Evolutionary conservation across 2,888 invertebrate species (phyloP), one percentile per base, ranked within the genome.

Genomic region (Eupithecia pulchellata): DNA sequence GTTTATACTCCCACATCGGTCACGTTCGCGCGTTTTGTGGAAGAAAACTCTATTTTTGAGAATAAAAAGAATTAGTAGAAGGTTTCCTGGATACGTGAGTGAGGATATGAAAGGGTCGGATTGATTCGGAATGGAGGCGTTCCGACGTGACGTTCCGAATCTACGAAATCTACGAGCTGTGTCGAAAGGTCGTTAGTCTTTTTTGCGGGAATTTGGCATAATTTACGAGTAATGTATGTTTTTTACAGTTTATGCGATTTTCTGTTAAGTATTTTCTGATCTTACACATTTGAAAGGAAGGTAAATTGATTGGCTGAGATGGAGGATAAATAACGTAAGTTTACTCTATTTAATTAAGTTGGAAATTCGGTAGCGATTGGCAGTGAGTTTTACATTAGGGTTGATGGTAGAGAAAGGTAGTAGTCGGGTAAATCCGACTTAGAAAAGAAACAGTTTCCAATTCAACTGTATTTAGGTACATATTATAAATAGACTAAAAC

Each of bases 1-100:
- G 13, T 1, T 69, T 69, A 67, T 64, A 57, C 55, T 69, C 39
- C 60, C 0, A 60, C 64, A 62, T 57, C n/a, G 75, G 75, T 77
- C 78, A 78, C 78, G 78, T 74, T 77, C 75, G 62, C 74, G 73
- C 75, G 74, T 73, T 78, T 74, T 77, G 72, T 75, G 68, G 71
- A 73, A 72, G 74, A 73, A 75, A 78, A 75, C 71, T 78, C 73
- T 74, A 73, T 61, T 76, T 76, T 76, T 76, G 67, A 73, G 75
- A 72, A 62, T 64, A 61, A 70, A 62, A 75, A 73, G 72, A 77
- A 77, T 75, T 77, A 78, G 73, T 74, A 66, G 69, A 73, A 75
- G 78, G 75, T 71, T 76, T 69, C 64, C 67, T 58, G 47, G 32
- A 69, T 70, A 77, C 78, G 78, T 78, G 78, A 69, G 68, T 64